Evolutionary conservation across 1,140 invertebrate genomes (phyloP).

Genomic region (Zaprionus lachaisei): DNA sequence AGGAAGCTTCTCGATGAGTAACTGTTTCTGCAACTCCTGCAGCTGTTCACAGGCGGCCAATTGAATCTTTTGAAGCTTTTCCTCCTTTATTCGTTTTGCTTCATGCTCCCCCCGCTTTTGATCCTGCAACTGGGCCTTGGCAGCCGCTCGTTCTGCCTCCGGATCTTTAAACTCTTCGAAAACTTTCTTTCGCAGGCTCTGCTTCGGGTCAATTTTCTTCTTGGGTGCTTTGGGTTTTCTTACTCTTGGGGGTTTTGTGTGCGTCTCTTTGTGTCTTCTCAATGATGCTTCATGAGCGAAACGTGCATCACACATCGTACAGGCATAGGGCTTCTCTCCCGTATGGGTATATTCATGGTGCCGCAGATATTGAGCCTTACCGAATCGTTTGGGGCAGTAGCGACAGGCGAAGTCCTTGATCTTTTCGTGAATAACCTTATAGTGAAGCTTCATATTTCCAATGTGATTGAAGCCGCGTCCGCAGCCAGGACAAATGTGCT

Average conservation of each 20-base stretch:
- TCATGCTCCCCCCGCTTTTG: slow-evolving; percentile 70
- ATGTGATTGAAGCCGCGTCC: slow-evolving; percentile 76
- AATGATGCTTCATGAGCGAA: slow-evolving; percentile 75
- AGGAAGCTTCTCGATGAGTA: slow-evolving; percentile 46
- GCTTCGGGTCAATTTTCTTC: slow-evolving; percentile 6
- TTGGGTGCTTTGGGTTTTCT: slow-evolving; percentile 13
- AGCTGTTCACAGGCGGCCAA: slow-evolving; percentile 72
- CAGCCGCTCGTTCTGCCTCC: slow-evolving; percentile 65
- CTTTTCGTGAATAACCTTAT: slow-evolving; percentile 77
- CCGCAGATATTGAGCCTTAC: slow-evolving; percentile 77
- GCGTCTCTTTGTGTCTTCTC: slow-evolving; percentile 74
- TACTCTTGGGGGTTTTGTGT: slow-evolving; percentile 58
- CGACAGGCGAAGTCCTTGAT: slow-evolving; percentile 80
- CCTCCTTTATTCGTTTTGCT: slow-evolving; percentile 64
- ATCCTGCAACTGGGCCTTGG: slow-evolving; percentile 63
- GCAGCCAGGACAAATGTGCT: slow-evolving; percentile 77
- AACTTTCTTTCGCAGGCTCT: slow-evolving; percentile 47
- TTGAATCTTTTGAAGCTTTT: slow-evolving; percentile 62
- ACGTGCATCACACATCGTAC: slow-evolving; percentile 69
- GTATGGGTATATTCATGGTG: slow-evolving; percentile 82
- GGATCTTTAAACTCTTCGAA: slow-evolving; percentile 68
- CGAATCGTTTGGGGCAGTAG: slow-evolving; percentile 75
- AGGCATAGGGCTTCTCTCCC: slow-evolving; percentile 84
- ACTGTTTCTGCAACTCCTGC: slow-evolving; percentile 59
- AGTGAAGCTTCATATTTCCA: slow-evolving; percentile 79